Evolutionary conservation across 2,113 vertebrate genomes (phyloP).

Genomic region (Chlorodrepanis virens): DNA sequence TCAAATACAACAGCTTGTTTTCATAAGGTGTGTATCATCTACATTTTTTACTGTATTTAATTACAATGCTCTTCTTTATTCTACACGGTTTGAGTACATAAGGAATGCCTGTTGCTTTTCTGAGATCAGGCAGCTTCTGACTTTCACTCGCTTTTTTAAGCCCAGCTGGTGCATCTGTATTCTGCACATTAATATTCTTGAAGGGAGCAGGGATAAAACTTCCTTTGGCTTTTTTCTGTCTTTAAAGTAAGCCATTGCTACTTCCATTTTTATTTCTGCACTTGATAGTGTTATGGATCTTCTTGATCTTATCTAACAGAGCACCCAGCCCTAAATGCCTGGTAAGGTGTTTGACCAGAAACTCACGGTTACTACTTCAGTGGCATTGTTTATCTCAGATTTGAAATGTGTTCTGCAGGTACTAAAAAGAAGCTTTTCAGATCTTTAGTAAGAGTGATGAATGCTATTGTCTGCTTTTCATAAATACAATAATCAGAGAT

Average conservation of each 20-base stretch:
- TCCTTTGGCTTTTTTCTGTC: not conserved
- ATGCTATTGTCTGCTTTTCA: not conserved
- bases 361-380: not conserved
- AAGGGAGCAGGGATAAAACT: not conserved
- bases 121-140: conserved; percentile 21
- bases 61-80: conserved; percentile 32
- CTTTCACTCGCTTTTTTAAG: not conserved
- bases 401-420: not conserved
- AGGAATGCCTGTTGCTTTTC: not conserved
- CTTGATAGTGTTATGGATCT: not conserved
- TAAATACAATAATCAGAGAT: not conserved
- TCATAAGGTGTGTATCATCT: not conserved
- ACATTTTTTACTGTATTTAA: conserved; percentile 23
- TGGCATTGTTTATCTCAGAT: not conserved
- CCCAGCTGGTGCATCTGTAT: not conserved
- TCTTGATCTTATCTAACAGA: not conserved
- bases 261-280: not conserved
- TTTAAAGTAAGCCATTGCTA: not conserved
- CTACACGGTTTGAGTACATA: conserved; percentile 12
- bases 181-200: not conserved
- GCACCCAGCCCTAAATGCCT: not conserved
- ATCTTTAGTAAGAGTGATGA: not conserved
- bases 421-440: not conserved
- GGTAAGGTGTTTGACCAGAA: not conserved
- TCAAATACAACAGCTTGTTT: not conserved